Percentiles rank a stretch among this genome's conserved stretches.
phyloP scores from a whole-genome alignment of 2,113 vertebrate genomes.

The Mionectes macconnelli region DNA sequence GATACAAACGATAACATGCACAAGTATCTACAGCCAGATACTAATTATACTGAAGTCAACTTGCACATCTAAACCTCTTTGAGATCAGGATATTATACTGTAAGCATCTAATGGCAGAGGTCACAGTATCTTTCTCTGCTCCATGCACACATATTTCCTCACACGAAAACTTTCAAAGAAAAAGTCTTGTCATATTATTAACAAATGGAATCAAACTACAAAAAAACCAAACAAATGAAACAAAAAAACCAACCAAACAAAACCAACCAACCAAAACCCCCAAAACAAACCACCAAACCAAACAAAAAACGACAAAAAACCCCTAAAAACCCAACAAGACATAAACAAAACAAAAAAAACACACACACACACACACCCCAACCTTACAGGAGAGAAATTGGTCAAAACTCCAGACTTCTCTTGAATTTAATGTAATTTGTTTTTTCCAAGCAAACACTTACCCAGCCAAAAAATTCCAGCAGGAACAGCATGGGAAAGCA shows the following conservation, averaged over 20 bases:
- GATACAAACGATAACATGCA: neutral
- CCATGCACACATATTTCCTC: neutral
- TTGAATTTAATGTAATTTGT: neutral
- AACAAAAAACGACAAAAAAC: neutral
- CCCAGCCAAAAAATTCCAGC: constrained; percentile 85
- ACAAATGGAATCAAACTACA: neutral
- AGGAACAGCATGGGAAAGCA: constrained; percentile 81
- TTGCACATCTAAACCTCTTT: neutral
- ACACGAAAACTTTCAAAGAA: neutral
- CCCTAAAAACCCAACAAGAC: neutral
- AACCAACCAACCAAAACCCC: neutral
- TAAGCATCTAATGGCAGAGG: neutral
- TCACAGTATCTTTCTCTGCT: neutral
- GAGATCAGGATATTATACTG: neutral
- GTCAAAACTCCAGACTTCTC: neutral
- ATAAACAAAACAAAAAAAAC: neutral
- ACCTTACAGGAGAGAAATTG: neutral
- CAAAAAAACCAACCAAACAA: neutral
- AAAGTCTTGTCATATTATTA: neutral
- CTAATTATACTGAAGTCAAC: neutral
- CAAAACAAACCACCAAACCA: too few relatives aligned
- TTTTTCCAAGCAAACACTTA: constrained; percentile 65
- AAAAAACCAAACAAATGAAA: neutral
- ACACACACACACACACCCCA: too few relatives aligned
- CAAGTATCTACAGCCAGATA: neutral